A percentile compares a stretch with the other conserved stretches of the same genome.
Conservation (phyloP, 1,140 invertebrate genomes). For the Diprion similis region DNA sequence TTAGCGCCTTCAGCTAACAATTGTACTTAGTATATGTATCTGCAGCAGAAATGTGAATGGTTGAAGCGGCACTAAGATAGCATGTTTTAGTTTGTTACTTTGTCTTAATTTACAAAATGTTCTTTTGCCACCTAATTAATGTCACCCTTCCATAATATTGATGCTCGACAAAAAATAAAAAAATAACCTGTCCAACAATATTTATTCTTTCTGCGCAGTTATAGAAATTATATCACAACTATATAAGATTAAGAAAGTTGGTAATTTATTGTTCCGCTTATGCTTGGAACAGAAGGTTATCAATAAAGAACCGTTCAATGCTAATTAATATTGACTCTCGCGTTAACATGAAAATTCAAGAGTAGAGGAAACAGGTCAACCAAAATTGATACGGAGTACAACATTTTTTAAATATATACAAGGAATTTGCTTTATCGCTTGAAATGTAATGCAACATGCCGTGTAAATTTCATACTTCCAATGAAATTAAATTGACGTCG, state of each 20-base stretch:
- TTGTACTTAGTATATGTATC: conserved; percentile 39
- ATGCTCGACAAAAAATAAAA: background rate
- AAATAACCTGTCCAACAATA: background rate
- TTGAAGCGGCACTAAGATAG: conserved; percentile 6
- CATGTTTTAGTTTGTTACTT: conserved; percentile 4
- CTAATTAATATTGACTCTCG: background rate
- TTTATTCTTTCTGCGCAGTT: background rate
- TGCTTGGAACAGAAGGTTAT: background rate
- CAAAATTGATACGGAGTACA: too few relatives aligned
- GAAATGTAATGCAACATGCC: too few relatives aligned
- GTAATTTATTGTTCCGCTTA: background rate
- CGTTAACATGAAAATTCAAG: background rate
- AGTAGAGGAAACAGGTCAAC: background rate
- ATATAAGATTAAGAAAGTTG: background rate
- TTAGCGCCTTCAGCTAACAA: conserved; percentile 43
- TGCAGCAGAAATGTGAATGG: background rate
- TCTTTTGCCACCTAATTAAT: background rate
- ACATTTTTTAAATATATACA: too few relatives aligned
- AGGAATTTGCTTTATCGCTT: too few relatives aligned
- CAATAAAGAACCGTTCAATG: background rate
- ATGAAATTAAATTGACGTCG: too few relatives aligned
- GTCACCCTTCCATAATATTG: background rate
- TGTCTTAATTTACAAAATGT: background rate
- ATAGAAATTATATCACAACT: background rate
- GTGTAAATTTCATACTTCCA: too few relatives aligned